Percentiles rank a stretch among this genome's conserved stretches.
phyloP scores from a whole-genome alignment of 53 echinoderm and acorn worm genomes.

The Stichopus horrens region DNA sequence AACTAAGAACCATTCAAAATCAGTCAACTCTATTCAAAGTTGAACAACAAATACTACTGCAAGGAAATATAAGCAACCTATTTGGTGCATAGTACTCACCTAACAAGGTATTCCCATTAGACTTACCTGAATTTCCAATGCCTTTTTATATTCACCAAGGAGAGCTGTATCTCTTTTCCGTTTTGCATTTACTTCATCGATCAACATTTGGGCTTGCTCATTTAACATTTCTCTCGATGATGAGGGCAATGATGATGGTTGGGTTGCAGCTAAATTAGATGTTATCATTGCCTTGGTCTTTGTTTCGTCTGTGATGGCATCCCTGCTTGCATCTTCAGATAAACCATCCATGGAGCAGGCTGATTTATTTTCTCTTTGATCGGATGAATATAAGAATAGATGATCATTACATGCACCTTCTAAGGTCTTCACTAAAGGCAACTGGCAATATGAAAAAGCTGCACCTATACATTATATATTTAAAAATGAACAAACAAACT shows the following conservation, averaged over 20 bases:
- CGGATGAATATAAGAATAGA: no score
- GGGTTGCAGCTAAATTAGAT: background rate
- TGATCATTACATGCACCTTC: no score
- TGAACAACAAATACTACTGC: no score
- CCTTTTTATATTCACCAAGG: slow-evolving; percentile 83
- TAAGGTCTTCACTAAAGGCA: no score
- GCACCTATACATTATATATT: no score
- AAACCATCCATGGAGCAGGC: background rate
- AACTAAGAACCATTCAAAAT: no score
- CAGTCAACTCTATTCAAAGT: no score
- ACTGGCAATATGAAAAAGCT: no score
- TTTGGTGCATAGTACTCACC: no score
- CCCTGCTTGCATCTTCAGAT: background rate
- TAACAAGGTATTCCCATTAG: background rate
- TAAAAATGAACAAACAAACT: no score
- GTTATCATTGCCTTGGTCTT: background rate
- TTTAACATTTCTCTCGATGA: slow-evolving; percentile 70
- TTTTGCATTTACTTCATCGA: slow-evolving; percentile 90
- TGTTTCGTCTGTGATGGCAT: background rate
- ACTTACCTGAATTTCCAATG: slow-evolving; percentile 74
- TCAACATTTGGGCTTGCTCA: slow-evolving; percentile 76
- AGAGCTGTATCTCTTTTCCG: slow-evolving; percentile 83
- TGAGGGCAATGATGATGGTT: background rate
- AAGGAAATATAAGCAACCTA: no score
- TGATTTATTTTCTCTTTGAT: background rate